Evolutionary conservation across 2,113 vertebrate genomes (phyloP), one percentile per base, ranked within the genome.

Genomic region (Sardina pilchardus): DNA sequence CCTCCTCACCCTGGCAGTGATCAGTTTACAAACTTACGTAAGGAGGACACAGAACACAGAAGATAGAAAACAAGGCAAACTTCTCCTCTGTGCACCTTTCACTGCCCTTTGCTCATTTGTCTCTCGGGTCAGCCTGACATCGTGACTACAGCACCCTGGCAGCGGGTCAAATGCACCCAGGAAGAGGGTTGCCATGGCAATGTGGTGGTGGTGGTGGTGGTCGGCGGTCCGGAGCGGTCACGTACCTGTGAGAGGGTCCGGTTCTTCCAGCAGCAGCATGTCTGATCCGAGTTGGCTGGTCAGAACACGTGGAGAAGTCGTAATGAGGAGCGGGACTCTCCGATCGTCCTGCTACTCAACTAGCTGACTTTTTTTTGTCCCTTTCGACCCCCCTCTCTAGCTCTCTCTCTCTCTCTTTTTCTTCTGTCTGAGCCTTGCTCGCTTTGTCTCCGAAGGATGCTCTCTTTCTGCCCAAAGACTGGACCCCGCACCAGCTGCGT

Each of bases 191-290:
- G 75, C 63, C 44, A 21, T 21, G 26, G 34, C 1, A 81, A 0
- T 44, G 53, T 63, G 59, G 42, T 78, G 14, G 34, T 34, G 71
- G 67, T 36, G 30, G 30, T 10, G 14, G 30, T 16, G 16, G 30
- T 24, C 17, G 26, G 6, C 26, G n/a, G 63, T 59, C 56, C 24
- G 63, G n/a, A 67, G 63, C 9, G 84, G 80, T 82, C 36, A 82
- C 86, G n/a, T 84, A 87, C 86, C 86, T 87, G 83, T 82, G 30
- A 87, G 81, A 5, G 86, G 26, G 59, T 87, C 83, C 7, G 86
- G 50, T 48, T 87, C 86, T 26, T 87, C 86, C 80, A 87, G 83
- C 34, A 87, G 44, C 78, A 87, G 83, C 86, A 87, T 87, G 83
- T 42, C 53, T 82, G 80, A 30, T 36, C 34, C 16, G 71, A 78